A percentile compares a stretch with the other conserved stretches of the same genome.
These are phyloP conservation scores for Clanis bilineata DNA, from an alignment of 2,888 invertebrate species.

Conservation along the genomic window DNA sequence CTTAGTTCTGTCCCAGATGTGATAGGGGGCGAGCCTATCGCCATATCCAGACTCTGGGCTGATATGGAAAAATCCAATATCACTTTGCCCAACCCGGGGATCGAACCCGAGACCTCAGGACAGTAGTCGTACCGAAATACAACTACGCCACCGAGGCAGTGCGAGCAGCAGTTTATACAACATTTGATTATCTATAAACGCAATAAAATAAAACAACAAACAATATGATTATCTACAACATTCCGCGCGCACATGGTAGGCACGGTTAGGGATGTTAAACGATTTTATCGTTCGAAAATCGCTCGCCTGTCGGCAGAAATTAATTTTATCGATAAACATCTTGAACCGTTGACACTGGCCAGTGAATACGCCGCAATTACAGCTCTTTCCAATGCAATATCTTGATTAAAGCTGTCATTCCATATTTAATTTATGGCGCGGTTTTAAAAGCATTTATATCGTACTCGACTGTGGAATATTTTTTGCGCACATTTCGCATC, in stretches of 20 bases:
- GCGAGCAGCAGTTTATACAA: too few relatives aligned
- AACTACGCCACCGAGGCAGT: too few relatives aligned
- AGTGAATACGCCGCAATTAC: conserved; percentile 14
- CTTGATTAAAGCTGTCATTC: conserved; percentile 9
- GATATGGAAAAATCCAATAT: too few relatives aligned
- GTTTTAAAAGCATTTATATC: conserved; percentile 1
- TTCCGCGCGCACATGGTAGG: background rate
- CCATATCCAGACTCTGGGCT: too few relatives aligned
- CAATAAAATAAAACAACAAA: background rate
- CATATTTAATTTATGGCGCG: conserved; percentile 13
- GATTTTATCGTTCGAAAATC: conserved; percentile 10
- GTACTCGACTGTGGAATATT: background rate
- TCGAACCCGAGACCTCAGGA: too few relatives aligned
- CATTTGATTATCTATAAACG: too few relatives aligned
- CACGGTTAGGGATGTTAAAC: conserved; percentile 9
- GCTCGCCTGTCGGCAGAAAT: conserved; percentile 10
- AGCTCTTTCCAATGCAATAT: conserved; percentile 13
- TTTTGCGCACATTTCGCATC: background rate
- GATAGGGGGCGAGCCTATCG: too few relatives aligned
- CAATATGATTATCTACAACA: background rate
- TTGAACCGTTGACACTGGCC: conserved; percentile 11
- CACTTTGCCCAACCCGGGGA: too few relatives aligned
- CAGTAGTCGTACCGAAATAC: too few relatives aligned
- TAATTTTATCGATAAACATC: conserved; percentile 14
- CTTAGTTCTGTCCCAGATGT: too few relatives aligned